Base-by-base conservation (phyloP, 2,888 invertebrate species). In the Campoletis raptor region DNA sequence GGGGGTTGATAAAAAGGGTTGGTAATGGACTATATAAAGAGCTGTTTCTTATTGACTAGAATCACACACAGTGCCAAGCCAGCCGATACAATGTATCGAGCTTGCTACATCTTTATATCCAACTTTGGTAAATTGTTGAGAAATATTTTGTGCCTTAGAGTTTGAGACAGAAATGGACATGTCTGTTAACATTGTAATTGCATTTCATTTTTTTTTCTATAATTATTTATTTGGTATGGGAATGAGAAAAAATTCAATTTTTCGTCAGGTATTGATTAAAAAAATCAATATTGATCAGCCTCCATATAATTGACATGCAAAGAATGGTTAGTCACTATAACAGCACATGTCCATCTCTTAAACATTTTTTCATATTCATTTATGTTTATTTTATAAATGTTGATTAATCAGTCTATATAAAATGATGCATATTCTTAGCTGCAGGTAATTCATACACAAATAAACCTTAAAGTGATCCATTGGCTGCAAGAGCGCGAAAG, bases 51-150 rank as follows among this genome's bases (percentile, higher is more conserved):
- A n/a, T 77, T 30, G 45, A 48, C 42, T 66, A 64, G 76, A 52
- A 57, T 81, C 81, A 67, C 83, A 73, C 73, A 61, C 79, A 87
- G 82, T 83, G 81, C 66, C 67, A 21, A 61, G 76, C 70, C 81
- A 74, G 70, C 64, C 80, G 76, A 83, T 77, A 79, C 80, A 61
- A 89, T 89, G 88, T 83, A 76, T 85, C 85, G 77, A 52, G 54
- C 48, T 67, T 81, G 67, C 81, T 83, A 72, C 61, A 67, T 21
- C 54, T 72, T 76, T 72, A 36, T 88, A 73, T 24, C 82, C 2
- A 66, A 85, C 37, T 81, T 85, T 67, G 85, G 84, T 84, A 84
- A 87, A 84, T 83, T 77, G 36, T 69, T 24, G 40, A 15, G 18
- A 24, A 77, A n/a, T 18, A 12, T 67, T 42, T 77, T 4, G 42